Conservation (phyloP, 2,888 invertebrate genomes). For the Punctoribates punctum region DNA sequence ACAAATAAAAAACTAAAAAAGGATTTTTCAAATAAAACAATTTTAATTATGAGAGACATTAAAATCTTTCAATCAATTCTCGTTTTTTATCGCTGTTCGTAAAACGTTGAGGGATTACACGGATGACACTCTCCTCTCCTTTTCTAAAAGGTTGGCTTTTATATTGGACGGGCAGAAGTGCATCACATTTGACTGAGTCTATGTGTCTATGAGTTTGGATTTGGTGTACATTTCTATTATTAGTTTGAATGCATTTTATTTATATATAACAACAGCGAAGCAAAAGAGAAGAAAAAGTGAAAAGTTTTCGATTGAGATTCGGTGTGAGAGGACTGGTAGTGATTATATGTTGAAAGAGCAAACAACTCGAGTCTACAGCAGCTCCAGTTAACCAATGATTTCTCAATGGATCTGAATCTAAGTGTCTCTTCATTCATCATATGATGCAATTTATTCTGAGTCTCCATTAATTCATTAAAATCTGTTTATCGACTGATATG, state of each 20-base stretch:
- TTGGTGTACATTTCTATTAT: not conserved
- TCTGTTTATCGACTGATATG: slow-evolving; percentile 36
- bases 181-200: not conserved
- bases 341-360: too few relatives aligned
- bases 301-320: not conserved
- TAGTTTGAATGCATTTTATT: not conserved
- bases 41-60: too few relatives aligned
- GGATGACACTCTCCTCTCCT: too few relatives aligned
- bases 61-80: too few relatives aligned
- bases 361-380: too few relatives aligned
- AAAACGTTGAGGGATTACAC: too few relatives aligned
- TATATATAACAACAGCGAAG: not conserved
- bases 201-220: not conserved
- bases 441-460: slow-evolving; percentile 16
- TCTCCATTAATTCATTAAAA: slow-evolving; percentile 40
- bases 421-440: slow-evolving; percentile 33
- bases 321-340: not conserved
- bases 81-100: too few relatives aligned
- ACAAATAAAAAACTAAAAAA: too few relatives aligned
- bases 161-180: too few relatives aligned
- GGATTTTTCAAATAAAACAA: too few relatives aligned
- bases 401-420: slow-evolving; percentile 25
- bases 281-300: not conserved
- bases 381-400: slow-evolving; percentile 16
- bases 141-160: too few relatives aligned